Evolutionary conservation across 2,797 vertebrate genomes (phyloP), one percentile per base, ranked within the genome.

Genomic region (Sebastes iracundus): DNA sequence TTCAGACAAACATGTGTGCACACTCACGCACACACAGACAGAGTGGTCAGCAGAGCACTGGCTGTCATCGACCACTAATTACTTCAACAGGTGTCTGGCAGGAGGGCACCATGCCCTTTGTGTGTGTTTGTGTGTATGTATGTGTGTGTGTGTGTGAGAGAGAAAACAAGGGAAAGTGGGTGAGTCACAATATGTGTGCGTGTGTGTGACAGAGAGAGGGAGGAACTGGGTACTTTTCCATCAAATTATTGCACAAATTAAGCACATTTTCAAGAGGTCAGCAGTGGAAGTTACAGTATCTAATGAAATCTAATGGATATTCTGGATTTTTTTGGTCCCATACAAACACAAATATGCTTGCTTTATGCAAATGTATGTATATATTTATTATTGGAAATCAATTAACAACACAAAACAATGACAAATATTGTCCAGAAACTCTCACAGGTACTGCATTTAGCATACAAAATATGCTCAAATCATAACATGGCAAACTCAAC

Each of bases 51-150:
- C 35, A 18, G 59, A 64, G 66, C 66, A 38, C 22, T 75, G 72
- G 32, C 67, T 76, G 79, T 76, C 73, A 76, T 76, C 73, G 71
- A 42, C 70, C 33, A 59, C 75, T 77, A 73, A 78, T 73, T 78
- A 77, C 49, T 52, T 58, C 64, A 74, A 69, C 75, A 69, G 75
- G 63, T 73, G 71, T 73, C 64, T 49, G 22, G 46, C 33, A 60
- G 38, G 52, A 75, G 72, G 52, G 18, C 59, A 75, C 27, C 33
- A 7, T 25, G 52, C 33, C 38, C 62, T 74, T 4, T 75, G 42
- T 60, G 52, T 78, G 67, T 66, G 68, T 66, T 63, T 58, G 53
- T 66, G 66, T 56, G 61, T 59, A 52, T 33, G 49, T 59, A 6
- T 56, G 4, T 27, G 4, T n/a, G 49, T 22, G n/a, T 33, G 38